Evolutionary conservation across 2,888 invertebrate genomes (phyloP), one percentile per base, ranked within the genome.

Genomic region (Meghimatium bilineatum): DNA sequence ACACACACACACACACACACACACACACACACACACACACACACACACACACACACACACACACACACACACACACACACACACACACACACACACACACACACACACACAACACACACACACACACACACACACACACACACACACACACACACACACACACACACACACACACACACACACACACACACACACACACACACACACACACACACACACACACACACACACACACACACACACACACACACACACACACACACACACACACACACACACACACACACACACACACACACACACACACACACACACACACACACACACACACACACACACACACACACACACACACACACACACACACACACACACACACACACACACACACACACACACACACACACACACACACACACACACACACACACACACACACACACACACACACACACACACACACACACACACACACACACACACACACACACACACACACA

Each of bases 91-190:
- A 56, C 23, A 56, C 23, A 56, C 20, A 56, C 23, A 56, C 20
- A 14, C 56, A 23, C 12, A 12, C 12, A 44, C 44, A 8, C 12
- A 44, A 44, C 44, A 44, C 44, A 44, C 44, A 44, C 12, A 44
- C 44, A 8, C 5, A 44, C 44, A 44, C 44, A 44, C 44, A 5
- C 44, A 44, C 44, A 8, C 44, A 29, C 44, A 67, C 67, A 52
- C 67, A 67, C 67, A 66, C 67, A 67, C 32, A 52, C 67, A 67
- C 79, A 52, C 66, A 67, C 79, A 52, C 79, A 67, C 67, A 29
- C 67, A 38, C 67, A 29, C 66, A 67, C 67, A 29, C 44, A 8
- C 44, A 5, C 44, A 44, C 44, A 8, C 44, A 34, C 66, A 29
- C 79, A 38, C 56, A 32, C 23, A 29, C 36, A 34, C 63, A 26